phyloP scores from a whole-genome alignment of 2,888 invertebrate genomes.

The Leptarthrus brevirostris region DNA sequence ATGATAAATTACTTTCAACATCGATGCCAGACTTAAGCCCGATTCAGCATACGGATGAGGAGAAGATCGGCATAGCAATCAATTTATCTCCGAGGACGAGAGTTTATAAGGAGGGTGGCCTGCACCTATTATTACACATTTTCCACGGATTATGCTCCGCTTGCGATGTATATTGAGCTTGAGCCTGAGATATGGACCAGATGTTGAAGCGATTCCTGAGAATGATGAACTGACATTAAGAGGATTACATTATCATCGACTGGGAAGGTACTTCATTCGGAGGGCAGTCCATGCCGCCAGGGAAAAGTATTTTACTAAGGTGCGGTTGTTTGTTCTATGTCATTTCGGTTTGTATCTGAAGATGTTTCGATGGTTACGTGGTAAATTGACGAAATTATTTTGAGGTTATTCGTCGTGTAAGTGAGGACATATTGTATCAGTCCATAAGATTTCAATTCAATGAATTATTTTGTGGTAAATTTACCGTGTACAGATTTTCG shows the following conservation, averaged over 20 bases:
- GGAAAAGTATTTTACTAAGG: slow-evolving; percentile 5
- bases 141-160: slow-evolving; percentile 43
- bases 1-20: slow-evolving; percentile 48
- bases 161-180: slow-evolving; percentile 12
- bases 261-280: slow-evolving; percentile 15
- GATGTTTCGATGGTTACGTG: not conserved
- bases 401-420: no score
- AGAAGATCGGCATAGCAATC: slow-evolving; percentile 24
- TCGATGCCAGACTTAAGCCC: slow-evolving; percentile 6
- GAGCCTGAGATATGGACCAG: slow-evolving; percentile 44
- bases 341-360: slow-evolving; percentile 19
- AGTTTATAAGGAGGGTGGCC: slow-evolving; percentile 22
- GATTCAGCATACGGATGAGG: not conserved
- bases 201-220: slow-evolving; percentile 27
- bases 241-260: slow-evolving; percentile 50
- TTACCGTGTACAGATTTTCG: no score
- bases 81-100: slow-evolving; percentile 38
- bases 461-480: no score
- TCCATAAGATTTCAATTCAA: no score
- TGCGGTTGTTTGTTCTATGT: slow-evolving; percentile 30
- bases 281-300: not conserved
- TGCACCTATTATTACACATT: slow-evolving; percentile 50
- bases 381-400: not conserved
- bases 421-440: no score
- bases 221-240: slow-evolving; percentile 52